Percentiles rank a stretch among this genome's conserved stretches.
Evolutionary conservation across 2,888 invertebrate genomes (phyloP).

Genomic region (Parnassius mnemosyne): DNA sequence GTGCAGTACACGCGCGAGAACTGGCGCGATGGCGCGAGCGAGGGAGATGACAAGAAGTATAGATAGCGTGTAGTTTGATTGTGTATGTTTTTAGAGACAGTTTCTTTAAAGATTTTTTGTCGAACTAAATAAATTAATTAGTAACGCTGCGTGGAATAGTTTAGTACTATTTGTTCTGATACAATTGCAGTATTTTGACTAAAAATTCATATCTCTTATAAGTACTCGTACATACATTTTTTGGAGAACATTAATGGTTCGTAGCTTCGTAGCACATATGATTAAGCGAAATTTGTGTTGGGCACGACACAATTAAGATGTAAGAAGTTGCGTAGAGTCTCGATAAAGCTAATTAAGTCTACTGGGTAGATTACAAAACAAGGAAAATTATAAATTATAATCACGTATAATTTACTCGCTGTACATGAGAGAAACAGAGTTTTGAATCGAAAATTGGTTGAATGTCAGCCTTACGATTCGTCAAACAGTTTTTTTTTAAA

Average conservation of each 20-base stretch:
- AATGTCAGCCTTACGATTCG: background rate
- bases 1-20: constrained; percentile 66
- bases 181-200: too few relatives aligned
- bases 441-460: constrained; percentile 36
- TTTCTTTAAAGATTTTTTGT: constrained; percentile 16
- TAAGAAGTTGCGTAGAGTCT: constrained; percentile 25
- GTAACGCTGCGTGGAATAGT: too few relatives aligned
- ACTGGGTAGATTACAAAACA: constrained; percentile 35
- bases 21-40: constrained; percentile 39
- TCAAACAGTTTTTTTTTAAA: too few relatives aligned
- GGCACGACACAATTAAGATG: constrained; percentile 37
- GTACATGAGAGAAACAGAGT: background rate
- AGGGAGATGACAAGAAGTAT: constrained; percentile 50
- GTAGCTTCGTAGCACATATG: background rate
- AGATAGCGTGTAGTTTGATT: constrained; percentile 38
- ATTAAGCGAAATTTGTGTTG: background rate
- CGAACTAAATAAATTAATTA: constrained; percentile 11
- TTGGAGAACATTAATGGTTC: too few relatives aligned
- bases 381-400: constrained; percentile 4
- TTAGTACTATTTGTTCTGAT: too few relatives aligned
- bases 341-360: constrained; percentile 40
- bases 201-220: too few relatives aligned
- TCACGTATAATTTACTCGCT: background rate
- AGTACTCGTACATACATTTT: too few relatives aligned
- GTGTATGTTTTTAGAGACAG: constrained; percentile 13